Percentiles rank a stretch among this genome's conserved stretches.
Conservation (phyloP, 2,113 vertebrate genomes). For the Vireo altiloquus region DNA sequence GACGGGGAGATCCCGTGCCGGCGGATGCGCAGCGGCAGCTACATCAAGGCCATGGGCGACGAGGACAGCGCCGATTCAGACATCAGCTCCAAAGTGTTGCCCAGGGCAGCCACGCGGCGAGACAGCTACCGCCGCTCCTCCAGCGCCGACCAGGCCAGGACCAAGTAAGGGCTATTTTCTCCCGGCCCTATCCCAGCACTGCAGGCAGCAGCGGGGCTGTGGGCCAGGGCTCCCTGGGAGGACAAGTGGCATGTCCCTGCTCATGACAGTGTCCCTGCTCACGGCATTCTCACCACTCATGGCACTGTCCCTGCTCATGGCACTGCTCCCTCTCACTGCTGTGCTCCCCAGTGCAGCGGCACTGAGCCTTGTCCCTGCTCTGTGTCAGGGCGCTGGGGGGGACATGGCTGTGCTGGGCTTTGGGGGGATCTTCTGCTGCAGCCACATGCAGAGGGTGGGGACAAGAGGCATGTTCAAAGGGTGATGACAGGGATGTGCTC, state of each 20-base stretch:
- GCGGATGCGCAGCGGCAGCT: slow-evolving; percentile 97
- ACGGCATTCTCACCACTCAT: rapidly evolving
- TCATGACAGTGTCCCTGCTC: neutral
- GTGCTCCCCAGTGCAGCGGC: rapidly evolving
- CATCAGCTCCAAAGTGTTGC: slow-evolving; percentile 86
- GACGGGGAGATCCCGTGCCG: slow-evolving; percentile 96
- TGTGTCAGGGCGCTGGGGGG: neutral
- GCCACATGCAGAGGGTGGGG: rapidly evolving
- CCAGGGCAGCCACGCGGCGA: slow-evolving; percentile 86
- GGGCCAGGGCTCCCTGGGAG: neutral
- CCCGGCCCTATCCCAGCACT: neutral
- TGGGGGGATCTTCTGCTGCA: neutral
- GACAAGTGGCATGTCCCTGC: neutral
- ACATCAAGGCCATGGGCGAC: slow-evolving; percentile 99
- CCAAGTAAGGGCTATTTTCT: slow-evolving; percentile 71
- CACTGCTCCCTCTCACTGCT: rapidly evolving
- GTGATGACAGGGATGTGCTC: neutral
- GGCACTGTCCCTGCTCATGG: rapidly evolving
- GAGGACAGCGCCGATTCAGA: slow-evolving; percentile 95
- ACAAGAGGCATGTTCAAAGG: neutral
- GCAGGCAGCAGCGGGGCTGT: rapidly evolving
- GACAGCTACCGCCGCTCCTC: slow-evolving; percentile 90
- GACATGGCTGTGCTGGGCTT: neutral
- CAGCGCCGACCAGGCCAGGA: slow-evolving; percentile 93
- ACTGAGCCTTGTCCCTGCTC: neutral